Evolutionary conservation across 2,113 vertebrate species (phyloP).

Genomic region (Chaenocephalus aceratus): DNA sequence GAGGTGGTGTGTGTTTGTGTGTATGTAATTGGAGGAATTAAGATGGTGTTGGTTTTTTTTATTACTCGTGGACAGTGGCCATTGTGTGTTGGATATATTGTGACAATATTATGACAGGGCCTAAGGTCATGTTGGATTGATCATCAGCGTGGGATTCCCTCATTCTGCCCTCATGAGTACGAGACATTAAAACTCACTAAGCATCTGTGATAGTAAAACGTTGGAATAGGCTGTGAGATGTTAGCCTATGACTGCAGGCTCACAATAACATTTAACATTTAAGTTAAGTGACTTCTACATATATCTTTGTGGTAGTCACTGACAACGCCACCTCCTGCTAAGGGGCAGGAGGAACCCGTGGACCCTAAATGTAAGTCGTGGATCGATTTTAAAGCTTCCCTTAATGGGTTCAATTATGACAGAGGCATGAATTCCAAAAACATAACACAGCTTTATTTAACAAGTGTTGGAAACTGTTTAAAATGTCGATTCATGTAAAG

Average conservation of each 20-base stretch:
- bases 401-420: no score
- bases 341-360: no score
- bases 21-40: slow-evolving; percentile 56
- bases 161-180: slow-evolving; percentile 24
- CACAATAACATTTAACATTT: slow-evolving; percentile 6
- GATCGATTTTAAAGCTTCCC: no score
- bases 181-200: slow-evolving; percentile 30
- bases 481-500: no score
- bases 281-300: background rate
- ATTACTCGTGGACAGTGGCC: slow-evolving; percentile 53
- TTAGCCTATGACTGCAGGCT: background rate
- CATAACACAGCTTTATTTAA: no score
- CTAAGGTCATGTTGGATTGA: slow-evolving; percentile 62
- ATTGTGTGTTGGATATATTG: slow-evolving; percentile 46
- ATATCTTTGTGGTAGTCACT: background rate
- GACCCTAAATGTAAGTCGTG: no score
- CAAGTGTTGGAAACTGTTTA: no score
- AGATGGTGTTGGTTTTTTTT: slow-evolving; percentile 54
- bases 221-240: background rate
- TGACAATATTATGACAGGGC: slow-evolving; percentile 74
- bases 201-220: slow-evolving; percentile 26
- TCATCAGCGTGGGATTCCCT: slow-evolving; percentile 63
- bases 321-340: no score
- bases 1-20: slow-evolving; percentile 52
- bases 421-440: no score